Evolutionary conservation across 2,797 vertebrate genomes (phyloP), one percentile per base, ranked within the genome.

Genomic region (Tenualosa ilisha): DNA sequence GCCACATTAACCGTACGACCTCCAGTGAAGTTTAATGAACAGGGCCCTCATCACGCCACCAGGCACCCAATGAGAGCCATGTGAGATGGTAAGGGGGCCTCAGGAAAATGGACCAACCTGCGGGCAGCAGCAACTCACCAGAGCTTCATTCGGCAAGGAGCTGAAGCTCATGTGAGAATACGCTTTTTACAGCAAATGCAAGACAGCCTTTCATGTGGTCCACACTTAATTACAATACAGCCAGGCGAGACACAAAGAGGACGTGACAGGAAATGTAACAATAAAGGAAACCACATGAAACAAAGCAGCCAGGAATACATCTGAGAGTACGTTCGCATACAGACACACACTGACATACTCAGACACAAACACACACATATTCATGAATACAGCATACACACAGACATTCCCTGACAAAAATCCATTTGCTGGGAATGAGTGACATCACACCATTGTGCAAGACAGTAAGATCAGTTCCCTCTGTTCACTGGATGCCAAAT

Each of bases 201-300:
- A 53, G 40, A 72, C 68, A 53, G 15, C 87, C 93, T 95, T 94
- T 95, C 90, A 95, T 96, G 95, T 94, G 94, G 94, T 91, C 82
- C 89, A 87, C 86, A 9, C 84, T 93, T 91, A 94, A 95, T 92
- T 92, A 89, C 92, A 92, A 91, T 94, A 93, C 94, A 93, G 93
- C 93, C 94, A 90, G 92, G 91, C 93, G 92, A 95, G 94, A 95
- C 94, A 94, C 92, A 85, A 82, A 53, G 92, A 92, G 92, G 93
- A 92, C 92, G 92, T 88, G 91, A 88, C 91, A 91, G 92, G 92
- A 94, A 93, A 92, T 90, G 91, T 92, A 95, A 95, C 94, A 94
- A 95, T 94, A 91, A 93, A 91, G 93, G 88, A 86, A 92, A 94
- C 93, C 94, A 94, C 95, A 95, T 94, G 92, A 95, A 95, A 91